These are phyloP conservation scores for Sakesphorus luctuosus DNA, from an alignment of 2,113 vertebrate genomes.

Conservation along the genomic window DNA sequence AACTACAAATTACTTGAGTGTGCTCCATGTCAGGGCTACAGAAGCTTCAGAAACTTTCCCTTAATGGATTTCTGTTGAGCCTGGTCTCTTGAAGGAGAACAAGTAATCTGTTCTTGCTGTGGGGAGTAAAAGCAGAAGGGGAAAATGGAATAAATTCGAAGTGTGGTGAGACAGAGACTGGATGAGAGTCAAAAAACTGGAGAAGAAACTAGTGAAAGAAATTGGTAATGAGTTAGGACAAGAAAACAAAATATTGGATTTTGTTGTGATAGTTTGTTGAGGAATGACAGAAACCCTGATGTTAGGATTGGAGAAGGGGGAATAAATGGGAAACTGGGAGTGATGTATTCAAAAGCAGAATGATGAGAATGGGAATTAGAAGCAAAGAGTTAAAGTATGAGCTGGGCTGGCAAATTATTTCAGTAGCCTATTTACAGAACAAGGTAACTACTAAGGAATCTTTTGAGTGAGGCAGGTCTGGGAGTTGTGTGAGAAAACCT, in stretches of 20 bases:
- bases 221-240: background rate
- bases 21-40: background rate
- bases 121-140: background rate
- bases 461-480: background rate
- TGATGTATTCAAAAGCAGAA: background rate
- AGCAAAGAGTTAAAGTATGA: background rate
- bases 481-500: background rate
- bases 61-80: background rate
- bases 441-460: background rate
- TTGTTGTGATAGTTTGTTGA: background rate
- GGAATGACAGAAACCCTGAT: background rate
- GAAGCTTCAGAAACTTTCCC: background rate
- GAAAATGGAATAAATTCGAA: background rate
- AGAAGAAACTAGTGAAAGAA: background rate
- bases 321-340: background rate
- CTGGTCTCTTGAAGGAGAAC: background rate
- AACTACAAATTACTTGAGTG: background rate
- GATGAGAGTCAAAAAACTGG: background rate
- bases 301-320: background rate
- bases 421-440: background rate
- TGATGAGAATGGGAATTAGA: background rate
- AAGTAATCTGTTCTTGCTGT: background rate
- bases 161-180: background rate
- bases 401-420: background rate
- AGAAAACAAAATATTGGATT: background rate